These are phyloP conservation scores for Phragmatobia fuliginosa DNA, from an alignment of 2,888 invertebrate species.

Conservation along the genomic window DNA sequence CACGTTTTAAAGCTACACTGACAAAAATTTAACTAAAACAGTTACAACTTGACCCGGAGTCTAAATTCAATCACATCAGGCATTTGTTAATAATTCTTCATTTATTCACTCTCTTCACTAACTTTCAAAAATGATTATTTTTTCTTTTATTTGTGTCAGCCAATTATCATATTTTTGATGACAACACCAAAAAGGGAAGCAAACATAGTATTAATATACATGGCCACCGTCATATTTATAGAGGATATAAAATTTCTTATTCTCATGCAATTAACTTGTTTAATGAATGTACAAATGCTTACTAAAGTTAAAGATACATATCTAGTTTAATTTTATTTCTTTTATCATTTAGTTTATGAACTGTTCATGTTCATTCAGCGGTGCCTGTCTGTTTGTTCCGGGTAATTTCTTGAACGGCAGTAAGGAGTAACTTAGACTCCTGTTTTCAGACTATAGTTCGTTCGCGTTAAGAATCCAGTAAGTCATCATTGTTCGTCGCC, in stretches of 20 bases:
- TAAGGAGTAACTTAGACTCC: too few species aligned
- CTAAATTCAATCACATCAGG: neutral
- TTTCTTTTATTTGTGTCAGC: too few species aligned
- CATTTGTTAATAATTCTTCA: neutral
- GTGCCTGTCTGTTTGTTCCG: too few species aligned
- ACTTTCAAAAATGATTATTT: too few species aligned
- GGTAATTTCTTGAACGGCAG: too few species aligned
- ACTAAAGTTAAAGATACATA: slow-evolving; percentile 5
- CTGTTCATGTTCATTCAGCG: neutral
- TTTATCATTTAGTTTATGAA: neutral
- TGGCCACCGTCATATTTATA: slow-evolving; percentile 19
- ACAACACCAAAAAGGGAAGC: neutral
- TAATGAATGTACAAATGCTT: neutral
- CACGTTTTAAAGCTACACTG: neutral
- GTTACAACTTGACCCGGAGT: neutral
- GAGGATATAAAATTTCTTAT: slow-evolving; percentile 14
- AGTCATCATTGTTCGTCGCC: too few species aligned
- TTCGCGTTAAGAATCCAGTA: too few species aligned
- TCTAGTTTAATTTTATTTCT: neutral
- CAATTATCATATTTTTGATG: neutral
- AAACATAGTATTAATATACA: slow-evolving; percentile 4
- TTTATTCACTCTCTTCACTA: too few species aligned
- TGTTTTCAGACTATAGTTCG: too few species aligned
- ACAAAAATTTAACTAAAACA: too few species aligned
- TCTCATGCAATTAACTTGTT: neutral